Percentiles rank a stretch among this genome's conserved stretches.
Evolutionary conservation across 2,888 invertebrate genomes (phyloP).

Genomic region (Aphrophora alni): DNA sequence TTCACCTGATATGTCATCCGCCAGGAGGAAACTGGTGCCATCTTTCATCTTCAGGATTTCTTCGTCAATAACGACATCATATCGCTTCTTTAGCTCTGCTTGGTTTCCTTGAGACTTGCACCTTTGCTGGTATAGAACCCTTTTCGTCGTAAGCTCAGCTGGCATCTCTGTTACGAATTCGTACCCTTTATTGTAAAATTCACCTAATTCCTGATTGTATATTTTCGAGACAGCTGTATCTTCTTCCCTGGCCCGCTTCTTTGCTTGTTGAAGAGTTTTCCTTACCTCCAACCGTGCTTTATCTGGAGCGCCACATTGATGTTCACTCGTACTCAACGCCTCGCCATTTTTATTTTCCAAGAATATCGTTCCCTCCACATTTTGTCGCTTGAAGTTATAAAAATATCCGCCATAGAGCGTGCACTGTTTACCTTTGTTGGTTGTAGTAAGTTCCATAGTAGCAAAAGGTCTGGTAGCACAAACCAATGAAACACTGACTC

Average conservation of each 20-base stretch:
- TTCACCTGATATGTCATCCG: background rate
- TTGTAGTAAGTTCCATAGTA: background rate
- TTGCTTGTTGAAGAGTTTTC: background rate
- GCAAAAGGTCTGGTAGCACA: background rate
- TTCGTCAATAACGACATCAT: too few relatives aligned
- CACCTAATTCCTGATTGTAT: background rate
- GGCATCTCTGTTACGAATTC: background rate
- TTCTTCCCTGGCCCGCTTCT: background rate
- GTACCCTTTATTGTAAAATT: background rate
- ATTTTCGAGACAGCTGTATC: background rate
- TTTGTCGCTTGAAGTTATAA: constrained; percentile 3
- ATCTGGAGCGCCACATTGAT: background rate
- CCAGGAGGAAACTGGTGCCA: background rate
- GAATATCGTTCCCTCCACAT: background rate
- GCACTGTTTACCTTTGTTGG: background rate
- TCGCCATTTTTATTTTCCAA: background rate
- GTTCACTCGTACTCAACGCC: constrained; percentile 10
- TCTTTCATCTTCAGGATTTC: background rate
- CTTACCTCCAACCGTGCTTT: background rate
- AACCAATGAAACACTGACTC: background rate
- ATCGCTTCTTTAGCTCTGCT: background rate
- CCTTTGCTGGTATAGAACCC: background rate
- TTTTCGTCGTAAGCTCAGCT: background rate
- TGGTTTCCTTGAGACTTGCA: background rate
- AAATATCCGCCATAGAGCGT: background rate